Base-by-base conservation (phyloP, 2,113 vertebrate species). In the Macroglossus sobrinus region DNA sequence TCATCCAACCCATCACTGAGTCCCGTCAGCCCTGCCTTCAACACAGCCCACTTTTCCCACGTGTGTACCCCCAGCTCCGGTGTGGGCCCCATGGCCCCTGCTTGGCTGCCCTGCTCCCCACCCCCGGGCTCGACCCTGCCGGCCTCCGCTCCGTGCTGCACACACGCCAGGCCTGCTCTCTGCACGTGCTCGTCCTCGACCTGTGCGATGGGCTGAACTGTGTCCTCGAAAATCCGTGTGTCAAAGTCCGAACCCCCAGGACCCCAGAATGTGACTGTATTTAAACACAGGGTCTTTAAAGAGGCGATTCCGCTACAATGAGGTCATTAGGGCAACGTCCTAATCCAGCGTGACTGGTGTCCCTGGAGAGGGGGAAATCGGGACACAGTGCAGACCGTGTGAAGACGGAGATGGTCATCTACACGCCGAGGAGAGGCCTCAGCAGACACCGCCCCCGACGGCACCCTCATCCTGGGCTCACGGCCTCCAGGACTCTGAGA, bases 271-370 rank as follows among this genome's bases (percentile, higher is more conserved):
- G 74, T 18, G 59, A 14, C 74, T 71, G 1, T 53, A 5, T 82
- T 57, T 38, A 69, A 50, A 79, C 84, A 75, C 8, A 84, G 50
- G 33, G 66, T 50, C 89, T 92, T 71, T 53, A 66, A 63, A 85
- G 45, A 81, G 43, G 45, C 22, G 11, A 33, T 4, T 40, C 18
- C 40, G 30, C 57, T 79, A 84, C 53, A 35, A 64, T n/a, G n/a
- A 72, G 19, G 30, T 61, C 63, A 30, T 12, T 1, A n/a, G 45
- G n/a, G 80, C 57, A 19, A 19, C n/a, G 63, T 4, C 43, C 69
- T 76, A 28, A 47, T 81, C 50, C 26, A 81, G 1, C 3, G 14
- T 30, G 63, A 59, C 50, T 13, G 55, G 33, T 64, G 30, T 87
- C 45, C 86, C 78, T 14, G 38, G 5, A 45, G 66, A 89, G 4